Evolutionary conservation across 2,888 invertebrate genomes (phyloP), one percentile per base, ranked within the genome.

Genomic region (Phorcus lineatus): DNA sequence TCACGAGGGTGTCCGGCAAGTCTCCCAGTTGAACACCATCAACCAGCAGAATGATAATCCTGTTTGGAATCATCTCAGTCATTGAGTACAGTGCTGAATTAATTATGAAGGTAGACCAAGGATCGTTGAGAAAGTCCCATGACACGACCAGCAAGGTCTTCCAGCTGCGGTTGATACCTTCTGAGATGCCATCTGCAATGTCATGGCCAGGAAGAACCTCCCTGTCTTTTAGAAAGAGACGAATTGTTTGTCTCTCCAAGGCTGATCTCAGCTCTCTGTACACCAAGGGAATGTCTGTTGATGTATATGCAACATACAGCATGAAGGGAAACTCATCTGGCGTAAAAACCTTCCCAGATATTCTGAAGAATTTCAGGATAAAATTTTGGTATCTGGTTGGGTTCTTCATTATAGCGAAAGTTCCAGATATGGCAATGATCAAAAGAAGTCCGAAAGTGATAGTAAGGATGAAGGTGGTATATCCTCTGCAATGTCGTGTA

Each of bases 121-220:
- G 19, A 52, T 74, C 74, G 11, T 74, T 24, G 19, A 74, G 24
- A 52, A 74, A 74, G 16, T 74, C 74, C 17, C 11, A 11, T 7
- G 74, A 47, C 22, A 74, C 74, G 19, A 74, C 19, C 19, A 74
- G 74, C 47, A 74, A 11, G 24, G 74, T 74, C 53, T 52, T 74
- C 74, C 74, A 74, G 24, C 74, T 74, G 19, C 17, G 24, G 24
- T 74, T 53, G 24, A 74, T 53, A 16, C 74, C 74, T 19, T 74
- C 74, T 19, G 52, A 22, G 52, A 74, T 74, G 19, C 74, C 74
- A 24, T 52, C 74, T 19, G 52, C 24, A n/a, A 74, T 52, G 24
- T 52, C 74, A 52, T 74, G 74, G n/a, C 74, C 74, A 17, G 74
- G 74, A 40, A 74, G 47, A 52, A 74, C 52, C 16, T 74, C 74